These are phyloP conservation scores for Euwallacea fornicatus DNA, from an alignment of 1,140 invertebrate species.

Conservation along the genomic window DNA sequence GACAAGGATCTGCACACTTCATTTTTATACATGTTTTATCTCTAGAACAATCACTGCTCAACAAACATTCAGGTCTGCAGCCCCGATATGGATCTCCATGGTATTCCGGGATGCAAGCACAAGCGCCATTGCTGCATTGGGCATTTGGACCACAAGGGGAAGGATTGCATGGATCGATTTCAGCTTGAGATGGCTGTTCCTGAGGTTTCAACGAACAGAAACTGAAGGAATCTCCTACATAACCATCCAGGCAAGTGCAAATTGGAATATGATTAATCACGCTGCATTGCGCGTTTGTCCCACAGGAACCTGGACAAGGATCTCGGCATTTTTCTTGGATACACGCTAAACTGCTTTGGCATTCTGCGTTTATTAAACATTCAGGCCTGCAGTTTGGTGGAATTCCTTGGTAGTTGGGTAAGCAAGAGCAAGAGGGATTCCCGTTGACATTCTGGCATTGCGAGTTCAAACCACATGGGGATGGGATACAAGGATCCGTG, in stretches of 20 bases:
- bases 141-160: constrained; percentile 56
- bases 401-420: constrained; percentile 64
- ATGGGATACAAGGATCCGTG: constrained; percentile 64
- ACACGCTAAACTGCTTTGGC: constrained; percentile 62
- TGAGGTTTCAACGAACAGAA: constrained; percentile 58
- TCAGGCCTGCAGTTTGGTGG: constrained; percentile 72
- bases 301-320: constrained; percentile 71
- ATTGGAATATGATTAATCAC: constrained; percentile 66
- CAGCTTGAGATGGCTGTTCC: constrained; percentile 38
- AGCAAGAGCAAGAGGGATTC: constrained; percentile 66
- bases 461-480: constrained; percentile 71
- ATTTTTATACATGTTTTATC: constrained; percentile 64
- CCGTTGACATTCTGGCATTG: constrained; percentile 65
- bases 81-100: constrained; percentile 57
- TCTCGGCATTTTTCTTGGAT: constrained; percentile 66
- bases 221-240: constrained; percentile 70
- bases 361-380: constrained; percentile 67
- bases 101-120: constrained; percentile 57
- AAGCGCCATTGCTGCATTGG: constrained; percentile 54
- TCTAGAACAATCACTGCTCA: constrained; percentile 68
- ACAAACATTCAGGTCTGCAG: constrained; percentile 68
- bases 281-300: constrained; percentile 61
- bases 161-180: constrained; percentile 54
- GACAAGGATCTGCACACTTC: constrained; percentile 69
- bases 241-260: constrained; percentile 67